phyloP scores from a whole-genome alignment of 2,113 vertebrate species.

The Mastomys coucha region DNA sequence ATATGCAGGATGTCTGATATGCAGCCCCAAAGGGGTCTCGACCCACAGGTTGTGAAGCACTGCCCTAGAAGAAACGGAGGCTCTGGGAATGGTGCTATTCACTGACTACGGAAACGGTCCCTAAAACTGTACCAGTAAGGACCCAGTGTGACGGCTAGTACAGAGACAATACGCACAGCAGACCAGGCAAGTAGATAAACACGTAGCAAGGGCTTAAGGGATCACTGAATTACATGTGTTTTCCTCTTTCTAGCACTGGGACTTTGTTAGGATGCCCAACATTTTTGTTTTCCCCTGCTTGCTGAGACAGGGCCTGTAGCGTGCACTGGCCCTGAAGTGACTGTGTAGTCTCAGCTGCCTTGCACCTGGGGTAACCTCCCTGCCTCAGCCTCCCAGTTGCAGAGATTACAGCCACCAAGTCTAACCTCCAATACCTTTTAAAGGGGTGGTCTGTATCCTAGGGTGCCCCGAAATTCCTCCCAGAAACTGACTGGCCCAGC shows the following conservation, averaged over 20 bases:
- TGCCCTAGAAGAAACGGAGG: background rate
- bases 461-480: background rate
- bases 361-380: background rate
- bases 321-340: background rate
- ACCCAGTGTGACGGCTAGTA: background rate
- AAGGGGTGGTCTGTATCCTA: background rate
- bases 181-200: background rate
- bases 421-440: background rate
- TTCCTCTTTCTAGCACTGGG: background rate
- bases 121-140: background rate
- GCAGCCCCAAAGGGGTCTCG: too few species aligned
- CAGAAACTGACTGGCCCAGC: background rate
- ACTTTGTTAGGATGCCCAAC: background rate
- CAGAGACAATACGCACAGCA: background rate
- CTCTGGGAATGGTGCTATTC: background rate
- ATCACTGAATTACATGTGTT: background rate
- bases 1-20: background rate
- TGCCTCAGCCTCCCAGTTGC: background rate
- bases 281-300: background rate
- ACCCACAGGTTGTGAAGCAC: background rate
- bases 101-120: background rate
- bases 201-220: background rate
- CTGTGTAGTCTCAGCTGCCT: background rate
- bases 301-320: background rate
- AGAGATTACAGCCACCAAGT: background rate